These are phyloP conservation scores for Chloroceryle aenea DNA, from an alignment of 2,113 vertebrate genomes.

Conservation along the genomic window DNA sequence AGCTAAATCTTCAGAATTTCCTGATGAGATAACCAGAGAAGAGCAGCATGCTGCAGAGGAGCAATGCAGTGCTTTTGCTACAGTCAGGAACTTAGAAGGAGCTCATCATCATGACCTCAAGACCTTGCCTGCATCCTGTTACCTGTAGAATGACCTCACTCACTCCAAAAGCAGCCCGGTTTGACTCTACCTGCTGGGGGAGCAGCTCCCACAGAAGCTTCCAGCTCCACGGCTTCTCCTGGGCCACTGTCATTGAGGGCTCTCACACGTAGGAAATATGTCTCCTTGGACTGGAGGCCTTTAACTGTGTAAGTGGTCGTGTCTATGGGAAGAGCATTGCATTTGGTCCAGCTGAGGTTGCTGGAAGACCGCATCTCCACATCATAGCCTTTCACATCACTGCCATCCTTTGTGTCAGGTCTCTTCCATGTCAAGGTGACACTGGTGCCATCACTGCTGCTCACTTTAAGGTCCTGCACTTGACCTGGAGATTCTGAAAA, in stretches of 20 bases:
- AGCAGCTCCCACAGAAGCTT: slow-evolving; percentile 76
- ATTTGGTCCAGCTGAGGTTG: slow-evolving; percentile 81
- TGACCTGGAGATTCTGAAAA: slow-evolving; percentile 83
- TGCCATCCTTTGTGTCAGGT: slow-evolving; percentile 73
- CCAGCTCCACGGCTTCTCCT: slow-evolving; percentile 75
- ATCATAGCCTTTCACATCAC: slow-evolving; percentile 82
- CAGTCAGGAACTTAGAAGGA: neutral
- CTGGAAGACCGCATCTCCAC: slow-evolving; percentile 83
- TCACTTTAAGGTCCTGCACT: slow-evolving; percentile 84
- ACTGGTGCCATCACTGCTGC: slow-evolving; percentile 81
- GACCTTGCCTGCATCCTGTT: neutral
- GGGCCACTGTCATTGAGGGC: slow-evolving; percentile 80
- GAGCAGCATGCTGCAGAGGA: neutral
- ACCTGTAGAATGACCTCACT: neutral
- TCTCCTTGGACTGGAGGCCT: slow-evolving; percentile 80
- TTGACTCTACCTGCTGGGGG: slow-evolving; percentile 78
- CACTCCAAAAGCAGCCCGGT: neutral
- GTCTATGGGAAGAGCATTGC: slow-evolving; percentile 76
- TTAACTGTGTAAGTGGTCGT: slow-evolving; percentile 80
- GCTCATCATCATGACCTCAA: neutral
- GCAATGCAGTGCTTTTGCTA: neutral
- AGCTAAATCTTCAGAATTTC: neutral
- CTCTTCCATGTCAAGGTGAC: slow-evolving; percentile 85
- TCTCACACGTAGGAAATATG: slow-evolving; percentile 83
- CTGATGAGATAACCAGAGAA: neutral